Evolutionary conservation across 2,797 vertebrate genomes (phyloP).

Genomic region (Lycodopsis pacificus): DNA sequence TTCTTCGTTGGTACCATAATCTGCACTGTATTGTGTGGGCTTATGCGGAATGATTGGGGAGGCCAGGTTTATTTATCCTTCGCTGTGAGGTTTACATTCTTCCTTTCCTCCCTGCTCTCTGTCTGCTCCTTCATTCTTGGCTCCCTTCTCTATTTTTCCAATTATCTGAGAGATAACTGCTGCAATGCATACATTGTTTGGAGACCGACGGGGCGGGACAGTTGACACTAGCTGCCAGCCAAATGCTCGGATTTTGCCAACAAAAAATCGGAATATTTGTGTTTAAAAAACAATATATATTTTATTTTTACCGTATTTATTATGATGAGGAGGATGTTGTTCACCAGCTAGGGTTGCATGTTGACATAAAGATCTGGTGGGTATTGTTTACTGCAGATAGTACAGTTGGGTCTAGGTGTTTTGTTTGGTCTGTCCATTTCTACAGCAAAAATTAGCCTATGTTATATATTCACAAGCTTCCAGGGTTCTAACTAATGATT

Average conservation of each 20-base stretch:
- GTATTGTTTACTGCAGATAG: not conserved
- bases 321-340: not conserved
- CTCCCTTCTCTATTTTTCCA: slow-evolving; percentile 73
- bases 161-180: slow-evolving; percentile 82
- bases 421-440: not conserved
- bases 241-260: slow-evolving; percentile 27
- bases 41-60: slow-evolving; percentile 78
- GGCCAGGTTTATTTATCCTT: slow-evolving; percentile 83
- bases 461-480: not conserved
- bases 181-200: slow-evolving; percentile 74
- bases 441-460: not conserved
- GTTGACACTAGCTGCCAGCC: slow-evolving; percentile 55
- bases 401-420: not conserved
- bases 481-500: not conserved
- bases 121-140: slow-evolving; percentile 76
- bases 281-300: not conserved
- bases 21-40: slow-evolving; percentile 73
- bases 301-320: not conserved
- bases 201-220: slow-evolving; percentile 80
- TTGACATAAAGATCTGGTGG: not conserved
- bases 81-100: slow-evolving; percentile 82
- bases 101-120: slow-evolving; percentile 76
- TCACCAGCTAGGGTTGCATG: not conserved
- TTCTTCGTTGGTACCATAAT: slow-evolving; percentile 71
- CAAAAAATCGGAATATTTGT: not conserved